phyloP scores from a whole-genome alignment of 1,140 invertebrate species.

The Phthorimaea operculella region DNA sequence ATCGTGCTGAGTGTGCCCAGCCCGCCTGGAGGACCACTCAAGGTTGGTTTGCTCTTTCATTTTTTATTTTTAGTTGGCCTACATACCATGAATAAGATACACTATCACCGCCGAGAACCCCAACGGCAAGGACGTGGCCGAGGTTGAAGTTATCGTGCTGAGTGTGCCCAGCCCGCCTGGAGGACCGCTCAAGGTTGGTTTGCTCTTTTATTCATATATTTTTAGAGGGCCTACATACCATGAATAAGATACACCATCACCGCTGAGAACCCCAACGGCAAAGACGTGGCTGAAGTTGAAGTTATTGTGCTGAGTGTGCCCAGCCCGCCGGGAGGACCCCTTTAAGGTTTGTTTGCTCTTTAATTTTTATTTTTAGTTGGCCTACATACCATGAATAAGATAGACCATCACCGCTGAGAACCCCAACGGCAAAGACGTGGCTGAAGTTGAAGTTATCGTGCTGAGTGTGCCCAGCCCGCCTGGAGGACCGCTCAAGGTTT shows the following conservation, averaged over 20 bases:
- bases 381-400: too few relatives aligned
- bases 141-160: constrained; percentile 92
- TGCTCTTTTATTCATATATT: constrained; percentile 5
- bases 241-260: constrained; percentile 80
- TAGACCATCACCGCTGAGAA: constrained; percentile 96
- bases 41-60: constrained; percentile 67
- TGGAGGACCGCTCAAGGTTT: constrained; percentile 88
- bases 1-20: constrained; percentile 91
- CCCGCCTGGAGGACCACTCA: constrained; percentile 89
- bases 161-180: constrained; percentile 91
- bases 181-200: constrained; percentile 83
- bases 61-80: too few relatives aligned
- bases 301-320: constrained; percentile 94
- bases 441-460: constrained; percentile 92
- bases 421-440: constrained; percentile 90
- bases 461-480: constrained; percentile 90
- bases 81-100: too few relatives aligned
- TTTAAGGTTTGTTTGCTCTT: constrained; percentile 73
- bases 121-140: constrained; percentile 92
- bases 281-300: constrained; percentile 90
- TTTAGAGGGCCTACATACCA: not conserved
- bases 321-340: constrained; percentile 87
- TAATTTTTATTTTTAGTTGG: too few relatives aligned
- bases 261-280: constrained; percentile 93
- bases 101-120: constrained; percentile 92